phyloP scores from a whole-genome alignment of 2,113 vertebrate genomes.

The Gasterosteus nipponicus region DNA sequence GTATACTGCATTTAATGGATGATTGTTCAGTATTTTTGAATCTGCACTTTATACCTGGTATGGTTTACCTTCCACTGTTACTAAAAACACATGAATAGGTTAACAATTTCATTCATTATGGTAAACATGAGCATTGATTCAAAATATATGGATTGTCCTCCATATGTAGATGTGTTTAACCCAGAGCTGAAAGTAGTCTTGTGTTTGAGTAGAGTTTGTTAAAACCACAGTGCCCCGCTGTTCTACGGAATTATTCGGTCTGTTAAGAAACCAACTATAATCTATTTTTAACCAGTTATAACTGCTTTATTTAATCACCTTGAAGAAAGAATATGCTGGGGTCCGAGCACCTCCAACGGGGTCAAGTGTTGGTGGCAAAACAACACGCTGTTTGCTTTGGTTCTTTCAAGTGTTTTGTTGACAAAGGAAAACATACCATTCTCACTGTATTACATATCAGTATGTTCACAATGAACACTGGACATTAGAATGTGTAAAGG shows the following conservation, averaged over 20 bases:
- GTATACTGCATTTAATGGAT: constrained; percentile 13
- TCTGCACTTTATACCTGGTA: not conserved
- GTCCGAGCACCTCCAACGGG: not conserved
- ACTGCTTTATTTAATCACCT: not conserved
- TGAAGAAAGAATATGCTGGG: not conserved
- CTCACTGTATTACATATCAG: not conserved
- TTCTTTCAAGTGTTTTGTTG: constrained; percentile 1
- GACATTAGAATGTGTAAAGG: constrained; percentile 8
- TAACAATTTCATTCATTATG: not conserved
- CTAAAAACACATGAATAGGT: not conserved
- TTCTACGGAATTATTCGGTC: not conserved
- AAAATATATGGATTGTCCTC: not conserved
- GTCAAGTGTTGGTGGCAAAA: not conserved
- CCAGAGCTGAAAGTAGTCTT: not conserved
- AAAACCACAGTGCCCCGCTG: not conserved
- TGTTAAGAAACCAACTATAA: not conserved
- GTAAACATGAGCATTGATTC: not conserved
- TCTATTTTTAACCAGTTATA: not conserved
- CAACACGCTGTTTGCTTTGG: not conserved
- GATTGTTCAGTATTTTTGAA: not conserved
- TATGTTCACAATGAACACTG: not conserved
- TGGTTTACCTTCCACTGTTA: not conserved
- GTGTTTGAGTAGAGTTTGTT: not conserved
- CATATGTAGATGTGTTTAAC: not conserved
- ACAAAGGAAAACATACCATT: not conserved